phyloP scores from a whole-genome alignment of 2,797 vertebrate genomes.

The Scarus forsteni region DNA sequence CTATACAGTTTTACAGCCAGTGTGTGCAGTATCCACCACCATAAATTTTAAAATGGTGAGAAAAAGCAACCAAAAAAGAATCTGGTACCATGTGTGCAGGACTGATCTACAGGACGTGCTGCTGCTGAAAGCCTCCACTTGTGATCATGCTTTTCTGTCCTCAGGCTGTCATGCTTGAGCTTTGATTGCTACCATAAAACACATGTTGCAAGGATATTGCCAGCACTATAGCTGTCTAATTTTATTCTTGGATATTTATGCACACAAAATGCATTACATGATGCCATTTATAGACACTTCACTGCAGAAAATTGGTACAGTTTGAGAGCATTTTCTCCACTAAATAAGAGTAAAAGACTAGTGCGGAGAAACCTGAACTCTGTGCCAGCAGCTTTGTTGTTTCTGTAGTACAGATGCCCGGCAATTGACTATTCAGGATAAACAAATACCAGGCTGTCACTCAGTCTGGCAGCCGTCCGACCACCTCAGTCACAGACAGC shows the following conservation, averaged over 20 bases:
- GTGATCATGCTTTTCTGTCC: slow-evolving; percentile 26
- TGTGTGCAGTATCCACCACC: slow-evolving; percentile 20
- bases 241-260: slow-evolving; percentile 46
- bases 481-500: slow-evolving; percentile 67
- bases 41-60: background rate
- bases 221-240: slow-evolving; percentile 35
- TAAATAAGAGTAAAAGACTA: slow-evolving; percentile 58
- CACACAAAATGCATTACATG: slow-evolving; percentile 35
- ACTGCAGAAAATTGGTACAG: slow-evolving; percentile 47
- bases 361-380: slow-evolving; percentile 46
- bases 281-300: slow-evolving; percentile 38
- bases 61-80: slow-evolving; percentile 6
- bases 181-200: slow-evolving; percentile 48
- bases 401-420: slow-evolving; percentile 71
- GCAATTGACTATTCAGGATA: slow-evolving; percentile 70
- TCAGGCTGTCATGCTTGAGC: slow-evolving; percentile 21
- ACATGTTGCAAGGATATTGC: slow-evolving; percentile 37
- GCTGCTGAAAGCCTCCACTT: slow-evolving; percentile 10
- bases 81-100: slow-evolving; percentile 1
- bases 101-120: slow-evolving; percentile 3
- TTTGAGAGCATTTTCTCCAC: slow-evolving; percentile 45
- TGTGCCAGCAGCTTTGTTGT: slow-evolving; percentile 69
- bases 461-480: slow-evolving; percentile 73
- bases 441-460: slow-evolving; percentile 78
- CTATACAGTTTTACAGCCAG: slow-evolving; percentile 1